Percentiles rank a stretch among this genome's conserved stretches.
Conservation (phyloP, 2,797 vertebrate species). For the Macrochelys suwanniensis region DNA sequence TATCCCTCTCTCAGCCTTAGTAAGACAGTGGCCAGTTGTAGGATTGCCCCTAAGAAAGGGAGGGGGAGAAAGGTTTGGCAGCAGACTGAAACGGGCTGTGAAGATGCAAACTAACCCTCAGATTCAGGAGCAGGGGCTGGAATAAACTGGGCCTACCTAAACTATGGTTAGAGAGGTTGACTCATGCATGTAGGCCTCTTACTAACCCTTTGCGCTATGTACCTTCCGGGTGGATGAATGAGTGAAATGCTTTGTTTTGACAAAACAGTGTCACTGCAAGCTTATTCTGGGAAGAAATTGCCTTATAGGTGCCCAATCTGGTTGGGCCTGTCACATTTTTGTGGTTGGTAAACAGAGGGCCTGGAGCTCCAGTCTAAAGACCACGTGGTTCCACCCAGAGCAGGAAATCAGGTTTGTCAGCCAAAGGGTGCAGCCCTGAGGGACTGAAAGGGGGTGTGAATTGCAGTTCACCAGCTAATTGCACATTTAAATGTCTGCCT, state of each 20-base stretch:
- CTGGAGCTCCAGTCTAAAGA: neutral
- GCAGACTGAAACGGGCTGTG: neutral
- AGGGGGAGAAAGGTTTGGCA: neutral
- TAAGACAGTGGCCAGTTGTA: neutral
- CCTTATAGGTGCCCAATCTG: neutral
- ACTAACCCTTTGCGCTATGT: neutral
- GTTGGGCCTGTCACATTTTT: neutral
- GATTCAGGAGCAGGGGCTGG: neutral
- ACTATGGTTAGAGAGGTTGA: neutral
- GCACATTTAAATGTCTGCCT: neutral
- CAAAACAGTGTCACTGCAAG: neutral
- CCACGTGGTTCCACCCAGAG: neutral
- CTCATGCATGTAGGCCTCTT: neutral
- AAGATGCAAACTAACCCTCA: neutral
- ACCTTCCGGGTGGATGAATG: neutral
- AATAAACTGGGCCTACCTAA: neutral
- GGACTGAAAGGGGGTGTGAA: neutral
- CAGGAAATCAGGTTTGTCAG: neutral
- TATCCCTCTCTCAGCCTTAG: accelerated
- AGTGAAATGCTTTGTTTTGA: neutral
- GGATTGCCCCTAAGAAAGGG: accelerated
- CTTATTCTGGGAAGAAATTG: neutral
- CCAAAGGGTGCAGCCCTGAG: neutral
- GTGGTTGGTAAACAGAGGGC: neutral
- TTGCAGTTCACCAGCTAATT: neutral